Base-by-base conservation (phyloP, 2,888 invertebrate genomes). In the Xestia rhomboidea region DNA sequence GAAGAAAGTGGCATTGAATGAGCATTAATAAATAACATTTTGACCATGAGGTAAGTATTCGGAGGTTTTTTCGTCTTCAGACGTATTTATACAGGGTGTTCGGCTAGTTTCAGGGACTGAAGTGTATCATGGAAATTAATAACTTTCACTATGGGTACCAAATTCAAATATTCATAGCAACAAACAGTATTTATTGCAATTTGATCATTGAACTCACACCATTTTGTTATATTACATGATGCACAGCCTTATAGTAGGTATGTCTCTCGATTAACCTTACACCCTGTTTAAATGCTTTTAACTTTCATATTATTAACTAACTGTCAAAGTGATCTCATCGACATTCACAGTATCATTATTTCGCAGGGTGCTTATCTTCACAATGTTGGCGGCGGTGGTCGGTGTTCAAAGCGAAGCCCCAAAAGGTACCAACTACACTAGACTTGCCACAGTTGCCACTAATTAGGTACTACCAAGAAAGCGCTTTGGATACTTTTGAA, bases 341-440 rank as follows among this genome's bases (percentile, higher is more conserved):
- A 73, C 81, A 44, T 67, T 46, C 8, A 72, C 24, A 62, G 2
- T 60, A 21, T 11, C 11, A 27, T 60, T 63, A 67, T 57, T 75
- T 70, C 68, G 0, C 87, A 88, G 89, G 68, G 11, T 70, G 30
- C 15, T 24, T 24, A 5, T 67, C 8, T 34, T 80, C 30, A 18
- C 71, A 46, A 68, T 84, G 24, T 49, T 89, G 71, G 60, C 73
- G 7, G 67, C 46, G 2, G 30, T 75, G n/a, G 69, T 62, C 13
- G 68, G 68, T 44, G 80, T 79, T 24, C 77, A 83, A 30, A 73
- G 79, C 49, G 51, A 68, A 60, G 41, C 46, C 21, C 75, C 79
- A 18, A 21, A 84, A 30, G 89, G 89, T 87, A 82, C 18, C 13
- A 13, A 15, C 11, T 34, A 46, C 44, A n/a, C 21, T 81, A 34